Evolutionary conservation across 1,140 invertebrate genomes (phyloP), one percentile per base, ranked within the genome.

Genomic region (Microvelia longipes): DNA sequence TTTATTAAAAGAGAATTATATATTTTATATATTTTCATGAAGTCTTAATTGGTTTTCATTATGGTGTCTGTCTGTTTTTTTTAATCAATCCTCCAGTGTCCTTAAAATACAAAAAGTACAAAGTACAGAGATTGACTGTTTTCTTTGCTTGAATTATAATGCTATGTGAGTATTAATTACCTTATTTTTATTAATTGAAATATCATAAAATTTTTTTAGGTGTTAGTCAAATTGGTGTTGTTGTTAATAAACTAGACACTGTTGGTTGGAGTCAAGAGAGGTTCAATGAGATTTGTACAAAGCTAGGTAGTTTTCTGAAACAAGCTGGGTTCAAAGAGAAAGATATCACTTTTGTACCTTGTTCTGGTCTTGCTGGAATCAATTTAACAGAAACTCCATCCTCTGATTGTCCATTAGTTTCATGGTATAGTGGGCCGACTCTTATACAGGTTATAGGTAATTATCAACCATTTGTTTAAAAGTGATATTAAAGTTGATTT

Each of bases 311-410:
- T n/a, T 99, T 98, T 77, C 80, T 99, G 0, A 94, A 93, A 80
- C 92, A 96, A 81, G 92, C 91, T n/a, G 96, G 95, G 1, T 98
- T 92, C 76, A 91, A 90, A 77, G 94, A 96, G 29, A 81, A 82
- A 2, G 92, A 94, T 80, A 86, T 98, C 0, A 88, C 84, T 1
- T 99, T 90, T 82, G 89, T 99, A 14, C 97, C 98, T 5, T 97
- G 95, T 75, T 98, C 94, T 77, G 98, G 97, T 26, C 80, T 99
- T 0, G 90, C 87, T 28, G 97, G 96, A 61, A 92, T 96, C 79
- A 98, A 98, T 82, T 82, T 99, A 60, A 85, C 87, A 0, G 84
- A 86, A 71, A 15, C 62, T 13, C 78, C 84, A 29, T 84, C 91
- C 24, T 85, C 84, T 70, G 87, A 89, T 73, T 78, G 85, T 27